Percentiles rank a stretch among this genome's conserved stretches.
phyloP scores from a whole-genome alignment of 2,888 invertebrate species.

The Drosophila tanythrix region DNA sequence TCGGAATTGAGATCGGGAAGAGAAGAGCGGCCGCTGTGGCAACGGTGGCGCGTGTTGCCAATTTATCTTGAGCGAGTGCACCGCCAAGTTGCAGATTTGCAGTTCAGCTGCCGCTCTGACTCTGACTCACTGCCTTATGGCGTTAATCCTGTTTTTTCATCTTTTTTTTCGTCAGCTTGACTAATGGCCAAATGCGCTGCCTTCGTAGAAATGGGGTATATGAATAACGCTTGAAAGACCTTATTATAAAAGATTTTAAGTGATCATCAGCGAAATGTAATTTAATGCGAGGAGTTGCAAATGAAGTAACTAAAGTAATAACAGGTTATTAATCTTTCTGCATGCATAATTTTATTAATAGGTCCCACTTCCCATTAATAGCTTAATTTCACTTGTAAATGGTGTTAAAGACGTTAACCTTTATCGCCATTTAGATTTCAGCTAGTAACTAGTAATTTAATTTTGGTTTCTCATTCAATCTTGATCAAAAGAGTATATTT shows the following conservation, averaged over 20 bases:
- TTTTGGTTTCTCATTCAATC: background rate
- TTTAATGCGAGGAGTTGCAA: background rate
- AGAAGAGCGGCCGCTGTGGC: slow-evolving; percentile 6
- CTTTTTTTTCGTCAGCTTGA: slow-evolving; percentile 33
- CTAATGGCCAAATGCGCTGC: slow-evolving; percentile 40
- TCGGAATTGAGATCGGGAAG: slow-evolving; percentile 10
- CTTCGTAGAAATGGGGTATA: slow-evolving; percentile 8
- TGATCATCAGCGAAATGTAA: background rate
- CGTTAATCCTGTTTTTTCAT: slow-evolving; percentile 64
- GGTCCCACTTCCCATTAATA: background rate
- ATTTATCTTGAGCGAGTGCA: slow-evolving; percentile 66
- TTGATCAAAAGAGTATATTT: background rate
- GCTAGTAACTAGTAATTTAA: no score
- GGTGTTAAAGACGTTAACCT: background rate
- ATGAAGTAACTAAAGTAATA: background rate
- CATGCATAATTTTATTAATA: slow-evolving; percentile 1
- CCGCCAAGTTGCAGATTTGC: slow-evolving; percentile 61
- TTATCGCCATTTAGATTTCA: no score
- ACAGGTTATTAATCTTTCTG: background rate
- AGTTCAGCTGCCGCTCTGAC: slow-evolving; percentile 40
- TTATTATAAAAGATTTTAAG: background rate
- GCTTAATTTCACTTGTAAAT: background rate
- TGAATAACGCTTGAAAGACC: background rate
- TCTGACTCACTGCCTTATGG: slow-evolving; percentile 61
- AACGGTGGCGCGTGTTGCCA: slow-evolving; percentile 76